Evolutionary conservation across 2,113 vertebrate genomes (phyloP), one percentile per base, ranked within the genome.

Genomic region (Aramus guarauna): DNA sequence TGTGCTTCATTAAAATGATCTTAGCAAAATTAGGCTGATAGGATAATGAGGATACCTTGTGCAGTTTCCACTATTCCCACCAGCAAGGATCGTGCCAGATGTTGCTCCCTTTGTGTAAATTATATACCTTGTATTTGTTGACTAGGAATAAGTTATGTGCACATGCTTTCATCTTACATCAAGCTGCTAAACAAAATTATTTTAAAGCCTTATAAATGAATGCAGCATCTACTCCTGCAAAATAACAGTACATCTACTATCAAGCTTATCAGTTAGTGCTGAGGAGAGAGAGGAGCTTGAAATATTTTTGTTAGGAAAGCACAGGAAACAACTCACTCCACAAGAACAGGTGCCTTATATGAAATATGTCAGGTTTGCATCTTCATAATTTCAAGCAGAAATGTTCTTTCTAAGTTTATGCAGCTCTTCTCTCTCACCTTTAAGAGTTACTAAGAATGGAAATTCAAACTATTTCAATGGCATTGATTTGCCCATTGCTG

Each of bases 1-100:
- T 29, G 21, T 0, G 13, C 64, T 96, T 96, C 96, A 96, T 97
- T 96, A 97, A 90, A 95, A 86, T 47, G 20, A 95, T 58, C 75
- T 96, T 77, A 94, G 83, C 41, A 71, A 84, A 95, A 93, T 97
- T 82, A 95, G 83, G 67, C 81, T 84, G 93, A 77, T 56, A 60
- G 60, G 76, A 90, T 91, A 89, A 94, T 50, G 83, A 73, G 81
- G 66, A 73, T 90, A 78, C 63, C 85, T 87, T 6, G 16, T 78
- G 48, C 80, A 62, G 32, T 50, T 96, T 73, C 64, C 64, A 55
- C 50, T 73, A 26, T 39, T 92, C 73, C 66, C 77, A 82, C 37
- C 62, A 90, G 37, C 20, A n/a, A 48, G 53, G 45, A 58, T 50
- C 3, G 0, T 56, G 27, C 64, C 86, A 95, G 91, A 58, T 64